phyloP scores from a whole-genome alignment of 2,113 vertebrate genomes.

The Psilopsiagon aymara region DNA sequence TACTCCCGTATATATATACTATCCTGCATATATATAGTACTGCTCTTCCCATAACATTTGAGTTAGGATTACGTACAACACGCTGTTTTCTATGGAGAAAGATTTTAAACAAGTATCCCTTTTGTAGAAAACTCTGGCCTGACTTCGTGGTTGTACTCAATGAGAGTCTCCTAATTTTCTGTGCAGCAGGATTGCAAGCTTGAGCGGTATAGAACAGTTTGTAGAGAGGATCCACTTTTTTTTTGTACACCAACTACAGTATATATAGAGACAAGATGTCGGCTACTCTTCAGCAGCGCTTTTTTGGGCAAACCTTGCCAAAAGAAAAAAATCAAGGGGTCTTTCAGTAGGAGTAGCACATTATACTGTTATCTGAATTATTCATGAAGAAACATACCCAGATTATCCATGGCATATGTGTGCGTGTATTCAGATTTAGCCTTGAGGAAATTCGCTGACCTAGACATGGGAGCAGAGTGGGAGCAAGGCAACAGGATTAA shows the following conservation, averaged over 20 bases:
- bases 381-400: not conserved
- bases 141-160: not conserved
- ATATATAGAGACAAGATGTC: slow-evolving; percentile 31
- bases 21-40: too few relatives aligned
- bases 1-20: too few relatives aligned
- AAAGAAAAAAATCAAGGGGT: not conserved
- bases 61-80: not conserved
- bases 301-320: not conserved
- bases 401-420: not conserved
- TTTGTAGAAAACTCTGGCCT: not conserved
- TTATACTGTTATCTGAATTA: slow-evolving; percentile 3
- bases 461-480: not conserved
- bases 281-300: not conserved
- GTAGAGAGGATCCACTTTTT: not conserved
- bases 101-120: not conserved
- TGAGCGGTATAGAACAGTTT: not conserved
- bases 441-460: slow-evolving; percentile 47
- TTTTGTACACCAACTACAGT: not conserved
- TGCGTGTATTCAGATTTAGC: not conserved
- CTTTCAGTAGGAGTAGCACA: slow-evolving; percentile 6
- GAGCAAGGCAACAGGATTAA: not conserved
- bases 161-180: not conserved
- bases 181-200: not conserved
- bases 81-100: not conserved
- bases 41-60: not conserved